Base-by-base conservation (phyloP, 2,888 invertebrate species). In the Ceramica pisi region DNA sequence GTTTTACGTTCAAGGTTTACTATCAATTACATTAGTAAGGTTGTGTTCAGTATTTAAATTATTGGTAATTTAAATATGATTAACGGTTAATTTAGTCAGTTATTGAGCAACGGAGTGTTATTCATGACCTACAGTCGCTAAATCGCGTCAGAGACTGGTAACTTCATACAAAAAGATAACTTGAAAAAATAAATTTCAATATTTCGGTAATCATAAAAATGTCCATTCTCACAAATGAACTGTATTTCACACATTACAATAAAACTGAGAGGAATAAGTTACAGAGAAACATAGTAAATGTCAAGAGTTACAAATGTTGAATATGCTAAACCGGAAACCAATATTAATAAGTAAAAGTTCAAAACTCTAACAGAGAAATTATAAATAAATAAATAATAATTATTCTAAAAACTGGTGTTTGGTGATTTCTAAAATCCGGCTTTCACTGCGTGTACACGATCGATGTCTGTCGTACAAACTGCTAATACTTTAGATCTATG, bases 391-490 rank as follows among this genome's bases (percentile, higher is more conserved):
- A 62, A 71, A 74, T 60, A 51, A 75, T 66, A 46, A 82, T 68
- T 68, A 85, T 82, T 68, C 73, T 35, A 59, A 77, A 84, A 85
- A 80, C 80, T 71, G 70, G 79, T 81, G 70, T 73, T 76, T 65
- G 57, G 56, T 72, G 83, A 78, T 84, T 83, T 85, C 83, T 85
- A 83, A 81, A 83, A 70, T 51, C 64, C 67, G 69, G 79, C 84
- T 84, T 84, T 84, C 84, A 83, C 85, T 83, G n/a, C 50, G 67
- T 67, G 75, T 72, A 75, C 66, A 64, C 69, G 71, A 66, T 72
- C 83, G 67, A 75, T 64, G 67, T 48, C 69, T 70, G 83, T 38
- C 68, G 65, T 83, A 76, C 71, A 44, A 67, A 71, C 73, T 59
- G 41, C 72, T 61, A 61, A 83, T 64, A 63, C 63, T 66, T 78